Evolutionary conservation across 2,113 vertebrate species (phyloP), one percentile per base, ranked within the genome.

Genomic region (Hemichromis elongatus): DNA sequence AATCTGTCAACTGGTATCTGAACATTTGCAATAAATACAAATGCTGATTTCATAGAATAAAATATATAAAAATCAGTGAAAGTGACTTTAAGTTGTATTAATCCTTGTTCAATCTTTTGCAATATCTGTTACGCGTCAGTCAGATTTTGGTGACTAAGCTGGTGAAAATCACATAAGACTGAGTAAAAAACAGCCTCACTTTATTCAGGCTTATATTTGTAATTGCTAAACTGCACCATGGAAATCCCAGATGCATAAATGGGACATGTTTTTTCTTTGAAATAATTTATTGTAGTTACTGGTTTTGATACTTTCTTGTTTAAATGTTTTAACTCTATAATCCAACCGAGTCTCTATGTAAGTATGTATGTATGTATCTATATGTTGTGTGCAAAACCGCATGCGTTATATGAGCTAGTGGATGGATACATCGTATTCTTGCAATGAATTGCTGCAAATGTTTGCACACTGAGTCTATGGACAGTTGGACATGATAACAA

Each of bases 401-500:
- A 81, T 63, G 54, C 1, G 7, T 16, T 21, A 50, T 66, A 61
- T 56, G 84, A 78, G 50, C 80, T 13, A 35, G 28, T 59, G 55
- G 4, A 70, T 35, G 45, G 56, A 52, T 55, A 6, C 28, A n/a
- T n/a, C n/a, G n/a, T 47, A 35, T 19, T 73, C 5, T 10, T 24
- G 28, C 14, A 78, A 66, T 68, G 28, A 77, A n/a, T 18, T 54
- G 19, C 45, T 54, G 9, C 18, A 2, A 35, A 68, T 19, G 54
- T 52, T 16, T 53, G 40, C 47, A 24, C 56, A 70, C 30, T 12
- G 42, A 78, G 61, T 85, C 77, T 7, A 26, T 9, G 42, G 35
- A 40, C n/a, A 3, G 8, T 87, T 77, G 42, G 19, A 5, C 80
- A 77, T 21, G 73, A 85, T 84, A 53, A 85, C 84, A 24, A 33